phyloP scores from a whole-genome alignment of 2,888 invertebrate species.

The Drosophila melanosoma region DNA sequence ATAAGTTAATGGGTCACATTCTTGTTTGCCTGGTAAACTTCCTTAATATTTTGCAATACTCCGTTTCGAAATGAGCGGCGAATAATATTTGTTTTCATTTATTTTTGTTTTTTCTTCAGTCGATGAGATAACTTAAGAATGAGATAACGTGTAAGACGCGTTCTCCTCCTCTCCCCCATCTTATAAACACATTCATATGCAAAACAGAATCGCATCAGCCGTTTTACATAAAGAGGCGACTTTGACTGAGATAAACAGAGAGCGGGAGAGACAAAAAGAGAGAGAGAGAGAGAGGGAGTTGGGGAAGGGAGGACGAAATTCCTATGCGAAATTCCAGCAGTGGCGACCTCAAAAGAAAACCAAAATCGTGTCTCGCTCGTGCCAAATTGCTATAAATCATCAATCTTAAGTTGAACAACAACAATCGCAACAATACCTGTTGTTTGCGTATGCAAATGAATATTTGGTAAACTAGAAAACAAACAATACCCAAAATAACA shows the following conservation, averaged over 20 bases:
- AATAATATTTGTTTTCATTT: slow-evolving; percentile 2
- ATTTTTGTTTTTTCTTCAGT: background rate
- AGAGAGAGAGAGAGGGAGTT: accelerated
- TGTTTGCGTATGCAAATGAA: slow-evolving; percentile 53
- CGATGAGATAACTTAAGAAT: slow-evolving; percentile 48
- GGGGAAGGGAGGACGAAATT: background rate
- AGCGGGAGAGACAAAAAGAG: too few species aligned
- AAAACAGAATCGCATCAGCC: slow-evolving; percentile 25
- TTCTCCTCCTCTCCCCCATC: too few species aligned
- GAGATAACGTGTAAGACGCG: slow-evolving; percentile 21
- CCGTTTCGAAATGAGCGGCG: slow-evolving; percentile 17
- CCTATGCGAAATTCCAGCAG: slow-evolving; percentile 21
- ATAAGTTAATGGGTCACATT: slow-evolving; percentile 16
- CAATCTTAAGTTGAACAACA: slow-evolving; percentile 56
- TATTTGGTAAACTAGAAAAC: slow-evolving; percentile 13
- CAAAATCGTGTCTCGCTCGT: slow-evolving; percentile 51
- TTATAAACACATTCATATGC: slow-evolving; percentile 28
- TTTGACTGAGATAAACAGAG: background rate
- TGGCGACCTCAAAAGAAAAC: slow-evolving; percentile 7
- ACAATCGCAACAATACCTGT: slow-evolving; percentile 31
- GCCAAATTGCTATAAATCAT: slow-evolving; percentile 59
- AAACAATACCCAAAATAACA: background rate
- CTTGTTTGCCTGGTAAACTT: background rate
- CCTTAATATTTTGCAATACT: background rate
- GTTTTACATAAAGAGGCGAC: background rate